phyloP scores from a whole-genome alignment of 2,797 vertebrate genomes.

The Falco peregrinus region DNA sequence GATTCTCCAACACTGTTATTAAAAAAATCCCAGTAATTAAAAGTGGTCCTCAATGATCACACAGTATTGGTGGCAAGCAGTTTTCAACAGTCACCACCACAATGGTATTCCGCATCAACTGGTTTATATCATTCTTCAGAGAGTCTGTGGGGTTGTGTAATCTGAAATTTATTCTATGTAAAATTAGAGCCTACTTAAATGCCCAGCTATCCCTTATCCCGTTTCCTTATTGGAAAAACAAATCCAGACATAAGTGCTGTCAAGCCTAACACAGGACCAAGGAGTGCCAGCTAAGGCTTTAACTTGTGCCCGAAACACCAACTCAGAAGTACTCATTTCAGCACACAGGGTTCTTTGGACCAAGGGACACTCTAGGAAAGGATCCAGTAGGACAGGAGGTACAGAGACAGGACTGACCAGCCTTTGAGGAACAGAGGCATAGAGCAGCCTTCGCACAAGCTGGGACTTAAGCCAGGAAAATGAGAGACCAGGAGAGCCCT shows the following conservation, averaged over 20 bases:
- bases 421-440: neutral
- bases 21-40: neutral
- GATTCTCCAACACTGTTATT: neutral
- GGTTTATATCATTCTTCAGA: neutral
- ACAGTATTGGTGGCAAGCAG: neutral
- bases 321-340: neutral
- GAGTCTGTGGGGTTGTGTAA: neutral
- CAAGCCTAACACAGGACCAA: neutral
- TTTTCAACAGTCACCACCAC: neutral
- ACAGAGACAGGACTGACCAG: neutral
- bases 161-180: neutral
- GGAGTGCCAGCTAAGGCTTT: neutral
- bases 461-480: neutral
- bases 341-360: neutral
- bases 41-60: neutral
- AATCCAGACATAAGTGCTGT: neutral
- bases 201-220: neutral
- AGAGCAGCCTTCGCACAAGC: neutral
- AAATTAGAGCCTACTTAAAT: neutral
- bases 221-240: neutral
- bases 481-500: neutral
- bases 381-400: neutral
- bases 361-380: neutral
- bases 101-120: neutral
- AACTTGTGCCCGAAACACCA: neutral